phyloP scores from a whole-genome alignment of 2,113 vertebrate genomes.

The Phalacrocorax aristotelis region DNA sequence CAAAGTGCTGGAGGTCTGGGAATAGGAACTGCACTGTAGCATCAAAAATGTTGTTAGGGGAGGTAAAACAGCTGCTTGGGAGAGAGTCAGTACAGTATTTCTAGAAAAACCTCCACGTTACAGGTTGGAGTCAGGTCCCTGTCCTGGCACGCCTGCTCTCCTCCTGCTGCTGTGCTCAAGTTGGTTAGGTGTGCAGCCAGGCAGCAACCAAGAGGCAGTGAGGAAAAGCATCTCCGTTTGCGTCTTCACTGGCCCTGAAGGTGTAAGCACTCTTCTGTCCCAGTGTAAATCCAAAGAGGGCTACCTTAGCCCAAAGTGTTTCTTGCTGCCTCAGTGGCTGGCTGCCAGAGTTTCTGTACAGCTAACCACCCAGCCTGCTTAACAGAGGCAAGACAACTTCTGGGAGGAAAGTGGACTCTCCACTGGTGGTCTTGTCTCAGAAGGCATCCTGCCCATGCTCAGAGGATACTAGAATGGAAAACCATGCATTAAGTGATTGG shows the following conservation, averaged over 20 bases:
- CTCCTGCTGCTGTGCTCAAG: not conserved
- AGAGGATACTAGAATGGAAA: not conserved
- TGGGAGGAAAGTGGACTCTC: not conserved
- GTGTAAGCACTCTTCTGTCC: not conserved
- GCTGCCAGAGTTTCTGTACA: not conserved
- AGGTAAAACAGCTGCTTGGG: not conserved
- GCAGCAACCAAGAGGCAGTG: not conserved
- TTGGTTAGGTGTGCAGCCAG: not conserved
- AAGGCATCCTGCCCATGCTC: not conserved
- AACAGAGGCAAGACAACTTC: not conserved
- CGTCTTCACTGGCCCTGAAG: not conserved
- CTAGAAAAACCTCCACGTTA: not conserved
- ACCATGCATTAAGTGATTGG: not conserved
- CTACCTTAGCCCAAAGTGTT: not conserved
- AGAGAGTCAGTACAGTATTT: not conserved
- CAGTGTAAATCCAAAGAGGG: fast-evolving
- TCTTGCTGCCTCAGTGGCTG: not conserved
- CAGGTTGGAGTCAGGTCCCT: not conserved
- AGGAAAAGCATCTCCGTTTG: not conserved
- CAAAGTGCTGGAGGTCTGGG: not conserved
- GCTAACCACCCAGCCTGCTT: fast-evolving
- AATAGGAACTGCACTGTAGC: not conserved
- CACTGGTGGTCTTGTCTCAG: not conserved
- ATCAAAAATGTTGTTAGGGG: not conserved
- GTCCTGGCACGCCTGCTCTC: not conserved